Conservation (phyloP, 1,140 invertebrate species). For the Psix sp. region DNA sequence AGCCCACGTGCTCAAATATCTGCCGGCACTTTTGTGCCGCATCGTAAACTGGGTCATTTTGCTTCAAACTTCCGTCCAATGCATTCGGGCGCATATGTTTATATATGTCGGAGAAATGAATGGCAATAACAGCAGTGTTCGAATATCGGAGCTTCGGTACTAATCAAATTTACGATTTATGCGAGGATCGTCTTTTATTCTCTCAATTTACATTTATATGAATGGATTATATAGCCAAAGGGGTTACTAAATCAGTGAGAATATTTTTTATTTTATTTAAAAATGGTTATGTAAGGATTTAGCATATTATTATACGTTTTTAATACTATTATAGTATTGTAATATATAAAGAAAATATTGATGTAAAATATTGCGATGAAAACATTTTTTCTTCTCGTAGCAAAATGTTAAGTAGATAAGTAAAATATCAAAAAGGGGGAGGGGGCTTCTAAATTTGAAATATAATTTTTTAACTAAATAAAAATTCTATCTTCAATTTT, state of each 20-base stretch:
- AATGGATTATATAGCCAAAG: not conserved
- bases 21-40: conserved; percentile 37
- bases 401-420: no score
- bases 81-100: conserved; percentile 19
- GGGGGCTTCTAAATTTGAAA: no score
- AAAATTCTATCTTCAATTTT: no score
- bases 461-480: no score
- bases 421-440: no score
- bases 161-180: conserved; percentile 14
- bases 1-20: conserved; percentile 44
- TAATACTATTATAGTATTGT: no score
- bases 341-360: no score
- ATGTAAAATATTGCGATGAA: no score
- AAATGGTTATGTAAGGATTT: no score
- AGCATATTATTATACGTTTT: no score
- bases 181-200: conserved; percentile 2
- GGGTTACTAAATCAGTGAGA: not conserved
- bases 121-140: conserved; percentile 38
- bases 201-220: conserved; percentile 8
- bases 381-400: no score
- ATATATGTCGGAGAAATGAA: conserved; percentile 29
- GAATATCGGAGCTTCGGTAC: not conserved
- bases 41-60: conserved; percentile 55
- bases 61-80: conserved; percentile 33
- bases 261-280: no score